Conservation (phyloP, 1,140 invertebrate genomes). For the Cotesia chilonis region DNA sequence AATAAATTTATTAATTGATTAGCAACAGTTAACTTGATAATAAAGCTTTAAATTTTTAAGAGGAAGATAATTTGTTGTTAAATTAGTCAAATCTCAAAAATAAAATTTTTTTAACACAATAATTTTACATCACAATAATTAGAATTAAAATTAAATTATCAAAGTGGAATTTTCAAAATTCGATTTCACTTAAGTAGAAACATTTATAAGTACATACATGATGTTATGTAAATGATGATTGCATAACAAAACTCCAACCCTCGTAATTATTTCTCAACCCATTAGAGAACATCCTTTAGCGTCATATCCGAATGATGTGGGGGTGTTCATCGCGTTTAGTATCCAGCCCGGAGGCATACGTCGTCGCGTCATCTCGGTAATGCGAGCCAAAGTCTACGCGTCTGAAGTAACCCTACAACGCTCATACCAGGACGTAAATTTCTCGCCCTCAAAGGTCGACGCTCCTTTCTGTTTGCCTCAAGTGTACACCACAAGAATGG, state of each 20-base stretch:
- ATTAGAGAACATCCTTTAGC: slow-evolving; percentile 10
- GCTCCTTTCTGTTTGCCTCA: slow-evolving; percentile 41
- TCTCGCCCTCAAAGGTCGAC: slow-evolving; percentile 43
- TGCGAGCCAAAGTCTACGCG: slow-evolving; percentile 34
- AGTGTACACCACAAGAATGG: slow-evolving; percentile 32
- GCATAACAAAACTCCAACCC: slow-evolving; percentile 16
- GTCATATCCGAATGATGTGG: neutral
- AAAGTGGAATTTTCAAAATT: too few relatives aligned
- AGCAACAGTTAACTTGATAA: too few relatives aligned
- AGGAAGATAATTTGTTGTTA: too few relatives aligned
- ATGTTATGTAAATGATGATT: neutral
- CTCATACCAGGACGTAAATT: slow-evolving; percentile 32
- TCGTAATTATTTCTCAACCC: slow-evolving; percentile 28
- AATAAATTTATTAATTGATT: too few relatives aligned
- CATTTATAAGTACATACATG: neutral
- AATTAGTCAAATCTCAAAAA: too few relatives aligned
- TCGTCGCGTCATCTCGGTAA: slow-evolving; percentile 26
- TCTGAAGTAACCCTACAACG: slow-evolving; percentile 16
- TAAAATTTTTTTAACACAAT: too few relatives aligned
- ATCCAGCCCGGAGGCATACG: slow-evolving; percentile 10
- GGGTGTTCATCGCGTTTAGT: slow-evolving; percentile 14
- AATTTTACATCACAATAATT: too few relatives aligned
- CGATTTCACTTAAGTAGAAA: too few relatives aligned
- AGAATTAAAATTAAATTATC: too few relatives aligned
- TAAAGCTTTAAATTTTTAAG: too few relatives aligned